Conservation (phyloP, 1,140 invertebrate species). For the Asobara japonica region DNA sequence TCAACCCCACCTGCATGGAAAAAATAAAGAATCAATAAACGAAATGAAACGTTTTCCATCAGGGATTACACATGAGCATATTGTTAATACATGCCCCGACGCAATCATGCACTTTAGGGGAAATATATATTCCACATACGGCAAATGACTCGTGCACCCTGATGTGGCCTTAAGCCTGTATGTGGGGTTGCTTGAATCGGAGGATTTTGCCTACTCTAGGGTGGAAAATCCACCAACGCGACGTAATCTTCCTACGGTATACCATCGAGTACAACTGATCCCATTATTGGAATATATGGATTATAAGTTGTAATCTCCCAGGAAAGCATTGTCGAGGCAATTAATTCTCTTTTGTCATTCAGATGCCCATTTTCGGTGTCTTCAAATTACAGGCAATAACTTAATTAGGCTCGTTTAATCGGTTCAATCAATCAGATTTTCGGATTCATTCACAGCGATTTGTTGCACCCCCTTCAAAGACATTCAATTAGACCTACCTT, state of each 20-base stretch:
- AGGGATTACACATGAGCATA: too few species aligned
- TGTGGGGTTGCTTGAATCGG: constrained; percentile 8
- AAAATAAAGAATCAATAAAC: too few species aligned
- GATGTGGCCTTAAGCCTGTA: constrained; percentile 47
- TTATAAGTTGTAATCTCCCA: constrained; percentile 57
- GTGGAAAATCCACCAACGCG: constrained; percentile 5
- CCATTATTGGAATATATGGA: constrained; percentile 53
- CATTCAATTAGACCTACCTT: not conserved
- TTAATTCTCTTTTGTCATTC: not conserved
- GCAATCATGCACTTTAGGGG: constrained; percentile 31
- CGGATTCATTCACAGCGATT: too few species aligned
- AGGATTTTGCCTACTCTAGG: constrained; percentile 6
- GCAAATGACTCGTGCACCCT: constrained; percentile 50
- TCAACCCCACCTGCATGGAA: not conserved
- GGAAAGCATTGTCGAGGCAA: not conserved
- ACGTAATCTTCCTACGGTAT: constrained; percentile 52
- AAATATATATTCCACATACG: constrained; percentile 6
- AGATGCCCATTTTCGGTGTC: not conserved
- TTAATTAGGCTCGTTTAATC: too few species aligned
- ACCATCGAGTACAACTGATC: constrained; percentile 43
- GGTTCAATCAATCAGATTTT: too few species aligned
- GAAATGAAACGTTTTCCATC: not conserved
- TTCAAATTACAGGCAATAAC: too few species aligned
- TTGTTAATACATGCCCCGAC: not conserved
- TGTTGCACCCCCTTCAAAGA: too few species aligned